Base-by-base conservation (phyloP, 1,140 invertebrate genomes). In the Leptinotarsa lineolata region DNA sequence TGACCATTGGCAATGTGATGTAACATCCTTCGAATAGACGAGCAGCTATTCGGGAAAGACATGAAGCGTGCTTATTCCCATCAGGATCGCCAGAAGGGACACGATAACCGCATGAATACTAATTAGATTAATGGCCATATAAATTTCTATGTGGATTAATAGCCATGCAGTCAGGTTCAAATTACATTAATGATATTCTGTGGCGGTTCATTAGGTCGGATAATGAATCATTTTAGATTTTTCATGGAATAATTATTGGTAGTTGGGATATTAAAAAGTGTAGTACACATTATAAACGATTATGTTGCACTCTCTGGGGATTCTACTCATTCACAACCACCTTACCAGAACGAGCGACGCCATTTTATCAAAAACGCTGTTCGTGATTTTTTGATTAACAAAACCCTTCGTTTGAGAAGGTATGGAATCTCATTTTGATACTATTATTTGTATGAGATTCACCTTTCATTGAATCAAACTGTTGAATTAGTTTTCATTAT, bases 121-220 rank as follows among this genome's bases (percentile, higher is more conserved):
- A 54, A 54, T 54, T 54, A 54, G 48, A 54, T 16, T 54, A 54
- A 54, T 54, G 48, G 48, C 48, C 48, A 54, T 54, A 54, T 54
- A 54, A 54, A 54, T 54, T 16, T 16, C 48, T 54, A 18, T 4
- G 48, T 15, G 48, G n/a, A 54, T 54, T 54, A 54, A 54, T 54
- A 18, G 48, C 48, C 48, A 54, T 54, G 48, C 48, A 54, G 15
- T 54, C 12, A 54, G 48, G 48, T 54, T 54, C 48, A 54, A 54
- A 54, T 54, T 54, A 54, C 48, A 54, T 54, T 54, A 54, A 54
- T 54, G 5, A 54, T 54, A 54, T 54, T 54, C 15, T 54, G 15
- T 54, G 15, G 6, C 48, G n/a, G 48, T 54, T 54, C 48, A 54
- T 13, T n/a, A 54, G 48, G 4, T 54, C 15, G 48, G 48, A 54